These are phyloP conservation scores for Phasianus colchicus DNA, from an alignment of 2,113 vertebrate genomes.

Conservation along the genomic window DNA sequence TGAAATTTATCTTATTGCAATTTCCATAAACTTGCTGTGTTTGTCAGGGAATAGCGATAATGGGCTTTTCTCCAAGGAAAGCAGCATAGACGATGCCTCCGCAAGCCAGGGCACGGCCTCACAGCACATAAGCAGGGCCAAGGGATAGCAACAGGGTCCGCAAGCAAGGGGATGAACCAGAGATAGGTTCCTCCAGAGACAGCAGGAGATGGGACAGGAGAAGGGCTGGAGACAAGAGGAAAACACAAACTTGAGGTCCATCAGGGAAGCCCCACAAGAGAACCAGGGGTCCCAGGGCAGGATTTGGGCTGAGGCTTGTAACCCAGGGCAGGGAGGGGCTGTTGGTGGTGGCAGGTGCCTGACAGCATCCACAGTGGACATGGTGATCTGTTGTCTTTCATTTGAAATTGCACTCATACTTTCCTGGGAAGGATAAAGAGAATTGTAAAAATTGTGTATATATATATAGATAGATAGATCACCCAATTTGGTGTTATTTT, in stretches of 20 bases:
- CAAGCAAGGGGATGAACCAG: not conserved
- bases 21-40: not conserved
- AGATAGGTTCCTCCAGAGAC: not conserved
- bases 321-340: not conserved
- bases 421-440: not conserved
- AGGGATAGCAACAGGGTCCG: not conserved
- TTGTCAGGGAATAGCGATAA: not conserved
- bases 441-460: not conserved
- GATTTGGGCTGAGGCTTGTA: not conserved
- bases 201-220: not conserved
- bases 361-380: not conserved
- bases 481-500: not conserved
- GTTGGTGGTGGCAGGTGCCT: not conserved
- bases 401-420: not conserved
- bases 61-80: not conserved
- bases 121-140: fast-evolving
- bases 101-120: fast-evolving
- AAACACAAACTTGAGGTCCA: not conserved
- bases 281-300: fast-evolving
- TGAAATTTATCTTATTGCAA: not conserved
- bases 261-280: not conserved
- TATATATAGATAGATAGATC: too few relatives aligned
- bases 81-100: not conserved
- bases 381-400: not conserved
- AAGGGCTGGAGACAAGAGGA: not conserved